These are phyloP conservation scores for Augochlorella aurata DNA, from an alignment of 2,888 invertebrate genomes.

Conservation along the genomic window DNA sequence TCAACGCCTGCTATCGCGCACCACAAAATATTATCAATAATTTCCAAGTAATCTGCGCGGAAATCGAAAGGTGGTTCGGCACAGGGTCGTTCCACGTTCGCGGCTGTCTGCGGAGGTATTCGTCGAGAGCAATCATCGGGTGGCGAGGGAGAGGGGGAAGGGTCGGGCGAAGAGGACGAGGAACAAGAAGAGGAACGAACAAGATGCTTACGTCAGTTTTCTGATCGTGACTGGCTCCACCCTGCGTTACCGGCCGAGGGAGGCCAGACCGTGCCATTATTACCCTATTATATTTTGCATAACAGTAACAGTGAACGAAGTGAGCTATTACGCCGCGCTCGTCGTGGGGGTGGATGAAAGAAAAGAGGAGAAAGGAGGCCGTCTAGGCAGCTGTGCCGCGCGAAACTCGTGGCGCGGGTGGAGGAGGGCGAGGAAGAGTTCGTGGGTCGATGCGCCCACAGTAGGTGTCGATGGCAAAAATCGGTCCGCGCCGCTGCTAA, in stretches of 20 bases:
- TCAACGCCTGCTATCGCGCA: conserved; percentile 19
- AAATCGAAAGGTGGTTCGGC: conserved; percentile 54
- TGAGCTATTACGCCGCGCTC: conserved; percentile 75
- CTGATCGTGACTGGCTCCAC: conserved; percentile 81
- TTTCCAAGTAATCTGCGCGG: conserved; percentile 60
- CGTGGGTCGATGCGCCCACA: conserved; percentile 70
- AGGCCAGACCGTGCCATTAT: conserved; percentile 77
- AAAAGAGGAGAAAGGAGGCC: conserved; percentile 67
- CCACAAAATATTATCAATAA: conserved; percentile 48
- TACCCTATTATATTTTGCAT: conserved; percentile 81
- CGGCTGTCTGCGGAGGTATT: conserved; percentile 33
- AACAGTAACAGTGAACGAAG: conserved; percentile 79
- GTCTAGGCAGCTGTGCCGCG: conserved; percentile 41
- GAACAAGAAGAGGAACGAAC: conserved; percentile 73
- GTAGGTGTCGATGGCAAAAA: conserved; percentile 71
- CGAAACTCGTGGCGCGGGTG: background rate
- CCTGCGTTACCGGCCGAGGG: conserved; percentile 76
- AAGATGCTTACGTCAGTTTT: conserved; percentile 79
- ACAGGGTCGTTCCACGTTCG: conserved; percentile 40
- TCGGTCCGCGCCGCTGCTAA: conserved; percentile 67
- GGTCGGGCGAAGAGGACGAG: conserved; percentile 55
- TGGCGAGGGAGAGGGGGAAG: conserved; percentile 34
- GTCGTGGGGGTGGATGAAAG: conserved; percentile 71
- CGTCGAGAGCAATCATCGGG: conserved; percentile 50
- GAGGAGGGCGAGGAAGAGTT: conserved; percentile 33